A percentile compares a stretch with the other conserved stretches of the same genome.
Conservation (phyloP, 2,888 invertebrate species). For the Nephrotoma appendiculata region DNA sequence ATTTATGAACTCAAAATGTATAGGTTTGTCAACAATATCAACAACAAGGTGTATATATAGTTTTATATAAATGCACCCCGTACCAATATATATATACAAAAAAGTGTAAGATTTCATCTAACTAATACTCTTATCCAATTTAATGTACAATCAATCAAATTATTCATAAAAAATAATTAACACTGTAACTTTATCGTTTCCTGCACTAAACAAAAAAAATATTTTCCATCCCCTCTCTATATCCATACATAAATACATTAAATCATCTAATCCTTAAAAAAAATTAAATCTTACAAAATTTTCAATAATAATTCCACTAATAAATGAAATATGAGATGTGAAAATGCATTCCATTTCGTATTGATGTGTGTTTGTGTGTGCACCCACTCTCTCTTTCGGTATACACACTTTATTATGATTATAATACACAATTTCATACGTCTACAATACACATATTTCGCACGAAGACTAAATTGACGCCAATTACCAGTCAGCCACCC, state of each 20-base stretch:
- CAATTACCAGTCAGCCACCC: constrained; percentile 30
- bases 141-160: not conserved
- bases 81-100: not conserved
- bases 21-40: not conserved
- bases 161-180: not conserved
- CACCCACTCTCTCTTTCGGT: not conserved
- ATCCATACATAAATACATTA: not conserved
- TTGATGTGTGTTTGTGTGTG: constrained; percentile 6
- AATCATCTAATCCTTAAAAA: not conserved
- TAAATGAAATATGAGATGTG: constrained; percentile 20
- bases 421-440: constrained; percentile 4
- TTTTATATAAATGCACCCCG: not conserved
- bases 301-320: constrained; percentile 13
- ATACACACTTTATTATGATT: constrained; percentile 8
- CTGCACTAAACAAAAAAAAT: not conserved
- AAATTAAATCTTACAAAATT: not conserved
- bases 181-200: not conserved
- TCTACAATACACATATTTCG: constrained; percentile 10
- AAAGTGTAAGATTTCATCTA: not conserved
- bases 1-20: not conserved
- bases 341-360: constrained; percentile 18
- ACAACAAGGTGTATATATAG: not conserved
- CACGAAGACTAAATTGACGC: constrained; percentile 35
- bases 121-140: not conserved
- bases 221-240: not conserved